Evolutionary conservation across 2,888 invertebrate species (phyloP).

Genomic region (Odontomyia ornata): DNA sequence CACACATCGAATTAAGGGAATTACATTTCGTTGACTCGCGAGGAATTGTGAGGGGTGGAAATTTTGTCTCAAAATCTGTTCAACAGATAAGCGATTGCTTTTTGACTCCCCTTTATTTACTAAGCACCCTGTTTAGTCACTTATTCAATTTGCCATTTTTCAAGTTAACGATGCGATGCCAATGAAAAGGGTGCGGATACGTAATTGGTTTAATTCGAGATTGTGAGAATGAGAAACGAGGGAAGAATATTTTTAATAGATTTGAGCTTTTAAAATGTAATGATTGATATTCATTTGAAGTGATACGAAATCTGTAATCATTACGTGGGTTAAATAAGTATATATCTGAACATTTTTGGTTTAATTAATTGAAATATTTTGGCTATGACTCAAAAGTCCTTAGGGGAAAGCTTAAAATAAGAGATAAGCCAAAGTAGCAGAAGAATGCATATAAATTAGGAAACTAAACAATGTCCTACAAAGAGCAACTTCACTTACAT

Average conservation of each 20-base stretch:
- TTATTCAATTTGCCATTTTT: conserved; percentile 66
- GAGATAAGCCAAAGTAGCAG: no score
- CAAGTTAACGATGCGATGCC: conserved; percentile 53
- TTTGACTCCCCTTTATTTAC: conserved; percentile 51
- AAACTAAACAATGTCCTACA: no score
- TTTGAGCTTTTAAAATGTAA: no score
- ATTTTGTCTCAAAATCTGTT: conserved; percentile 49
- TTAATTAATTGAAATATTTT: no score
- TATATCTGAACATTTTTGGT: no score
- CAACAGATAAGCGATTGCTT: conserved; percentile 46
- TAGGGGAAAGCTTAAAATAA: no score
- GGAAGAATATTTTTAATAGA: conserved; percentile 16
- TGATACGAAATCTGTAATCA: no score
- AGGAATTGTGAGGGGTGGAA: conserved; percentile 39
- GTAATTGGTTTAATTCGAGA: conserved; percentile 43
- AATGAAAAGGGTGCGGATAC: conserved; percentile 38
- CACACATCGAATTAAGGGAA: conserved; percentile 46
- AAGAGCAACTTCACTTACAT: no score
- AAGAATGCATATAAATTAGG: no score
- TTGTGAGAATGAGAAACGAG: conserved; percentile 9
- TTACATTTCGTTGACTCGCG: conserved; percentile 45
- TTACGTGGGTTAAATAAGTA: no score
- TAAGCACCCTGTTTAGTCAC: conserved; percentile 56
- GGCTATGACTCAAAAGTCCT: no score
- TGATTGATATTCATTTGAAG: no score